Evolutionary conservation across 2,797 vertebrate genomes (phyloP).

Genomic region (Lophotriccus pileatus): DNA sequence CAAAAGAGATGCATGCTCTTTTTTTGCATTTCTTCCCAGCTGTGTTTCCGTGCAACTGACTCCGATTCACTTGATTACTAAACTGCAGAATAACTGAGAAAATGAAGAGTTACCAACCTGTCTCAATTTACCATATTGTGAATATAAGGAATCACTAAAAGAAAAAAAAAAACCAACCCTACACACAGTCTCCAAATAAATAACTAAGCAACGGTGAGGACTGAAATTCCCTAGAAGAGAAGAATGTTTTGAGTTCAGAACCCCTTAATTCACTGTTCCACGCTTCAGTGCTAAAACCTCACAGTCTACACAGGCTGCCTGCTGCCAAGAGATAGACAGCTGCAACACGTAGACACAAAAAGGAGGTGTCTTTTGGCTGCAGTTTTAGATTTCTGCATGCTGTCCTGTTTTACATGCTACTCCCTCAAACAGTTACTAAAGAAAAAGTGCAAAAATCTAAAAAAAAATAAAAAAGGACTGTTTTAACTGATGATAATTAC

Average conservation of each 20-base stretch:
- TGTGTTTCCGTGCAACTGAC: not conserved
- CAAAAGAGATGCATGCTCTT: not conserved
- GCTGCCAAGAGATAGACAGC: slow-evolving; percentile 63
- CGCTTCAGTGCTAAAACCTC: not conserved
- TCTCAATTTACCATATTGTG: not conserved
- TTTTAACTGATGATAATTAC: not conserved
- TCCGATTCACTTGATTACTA: not conserved
- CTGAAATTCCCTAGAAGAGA: not conserved
- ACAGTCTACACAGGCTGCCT: slow-evolving; percentile 25
- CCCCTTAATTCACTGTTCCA: slow-evolving; percentile 26
- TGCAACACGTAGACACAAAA: slow-evolving; percentile 46
- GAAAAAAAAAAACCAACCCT: not conserved
- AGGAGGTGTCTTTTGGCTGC: slow-evolving; percentile 19
- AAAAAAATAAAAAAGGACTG: slow-evolving; percentile 2
- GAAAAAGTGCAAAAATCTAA: slow-evolving; percentile 26
- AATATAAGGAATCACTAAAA: not conserved
- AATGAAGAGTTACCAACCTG: not conserved
- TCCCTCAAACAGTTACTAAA: not conserved
- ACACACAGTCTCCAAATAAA: not conserved
- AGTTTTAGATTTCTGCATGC: slow-evolving; percentile 26
- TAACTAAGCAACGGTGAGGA: not conserved
- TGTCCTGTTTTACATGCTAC: not conserved
- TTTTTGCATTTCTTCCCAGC: not conserved
- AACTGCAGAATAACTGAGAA: not conserved
- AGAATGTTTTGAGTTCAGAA: slow-evolving; percentile 3